Conservation (phyloP, 2,113 vertebrate species). For the Vireo altiloquus region DNA sequence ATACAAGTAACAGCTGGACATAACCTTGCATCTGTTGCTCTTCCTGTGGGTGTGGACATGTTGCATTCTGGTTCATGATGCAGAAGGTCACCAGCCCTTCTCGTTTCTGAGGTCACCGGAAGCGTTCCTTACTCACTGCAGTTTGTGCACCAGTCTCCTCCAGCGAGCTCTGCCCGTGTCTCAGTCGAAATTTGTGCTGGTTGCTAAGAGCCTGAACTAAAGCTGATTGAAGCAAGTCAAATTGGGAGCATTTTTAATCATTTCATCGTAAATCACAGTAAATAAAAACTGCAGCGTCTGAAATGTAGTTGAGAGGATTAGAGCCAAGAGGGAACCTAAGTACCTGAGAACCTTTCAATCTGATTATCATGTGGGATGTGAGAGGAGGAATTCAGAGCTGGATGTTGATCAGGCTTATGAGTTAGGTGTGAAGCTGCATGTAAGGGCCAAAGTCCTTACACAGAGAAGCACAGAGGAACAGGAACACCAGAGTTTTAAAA, state of each 20-base stretch:
- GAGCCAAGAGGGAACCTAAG: not conserved
- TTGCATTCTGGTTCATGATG: not conserved
- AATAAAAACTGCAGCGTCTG: not conserved
- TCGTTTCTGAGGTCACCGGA: not conserved
- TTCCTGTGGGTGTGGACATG: slow-evolving; percentile 5
- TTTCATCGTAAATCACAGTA: not conserved
- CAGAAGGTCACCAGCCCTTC: not conserved
- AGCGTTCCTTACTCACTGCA: not conserved
- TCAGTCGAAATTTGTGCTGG: fast-evolving
- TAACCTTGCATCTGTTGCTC: not conserved
- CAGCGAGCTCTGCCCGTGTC: not conserved
- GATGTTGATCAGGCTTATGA: not conserved
- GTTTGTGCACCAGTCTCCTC: not conserved
- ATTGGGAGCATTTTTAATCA: not conserved
- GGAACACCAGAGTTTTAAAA: not conserved
- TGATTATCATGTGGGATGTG: not conserved
- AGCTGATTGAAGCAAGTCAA: not conserved
- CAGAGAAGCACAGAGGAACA: not conserved
- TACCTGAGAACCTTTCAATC: not conserved
- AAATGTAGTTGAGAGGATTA: not conserved
- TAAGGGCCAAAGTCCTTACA: not conserved
- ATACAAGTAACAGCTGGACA: not conserved
- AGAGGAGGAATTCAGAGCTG: not conserved
- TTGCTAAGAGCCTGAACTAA: not conserved
- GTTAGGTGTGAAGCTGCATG: not conserved